A percentile compares a stretch with the other conserved stretches of the same genome.
phyloP scores from a whole-genome alignment of 1,140 invertebrate genomes.

The Procambarus virginalis region DNA sequence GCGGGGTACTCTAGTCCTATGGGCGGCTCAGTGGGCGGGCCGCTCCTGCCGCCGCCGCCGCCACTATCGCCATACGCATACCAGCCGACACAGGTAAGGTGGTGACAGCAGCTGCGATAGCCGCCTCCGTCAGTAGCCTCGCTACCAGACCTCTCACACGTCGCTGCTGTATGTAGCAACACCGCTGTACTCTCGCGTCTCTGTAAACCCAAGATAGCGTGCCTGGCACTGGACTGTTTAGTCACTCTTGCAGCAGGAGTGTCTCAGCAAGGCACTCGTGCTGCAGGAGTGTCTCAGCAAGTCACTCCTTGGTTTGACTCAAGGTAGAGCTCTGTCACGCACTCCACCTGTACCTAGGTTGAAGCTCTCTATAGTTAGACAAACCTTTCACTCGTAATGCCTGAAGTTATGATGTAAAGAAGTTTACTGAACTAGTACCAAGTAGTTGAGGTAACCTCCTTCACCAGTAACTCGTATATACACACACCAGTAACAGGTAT shows the following conservation, averaged over 20 bases:
- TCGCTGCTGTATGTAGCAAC: not conserved
- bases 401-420: not conserved
- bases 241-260: no score
- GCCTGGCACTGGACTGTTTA: no score
- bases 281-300: no score
- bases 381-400: not conserved
- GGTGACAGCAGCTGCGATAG: constrained; percentile 25
- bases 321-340: not conserved
- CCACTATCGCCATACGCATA: constrained; percentile 56
- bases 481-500: no score
- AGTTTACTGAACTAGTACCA: no score
- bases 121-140: constrained; percentile 4
- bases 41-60: constrained; percentile 55
- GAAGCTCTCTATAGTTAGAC: not conserved
- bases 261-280: no score
- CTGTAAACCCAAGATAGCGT: no score
- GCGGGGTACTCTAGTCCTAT: constrained; percentile 59
- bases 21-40: constrained; percentile 41
- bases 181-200: no score
- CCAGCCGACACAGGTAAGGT: constrained; percentile 59
- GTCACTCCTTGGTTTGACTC: not conserved
- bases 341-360: not conserved
- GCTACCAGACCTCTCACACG: not conserved
- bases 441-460: no score
- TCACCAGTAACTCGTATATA: no score